A percentile compares a stretch with the other conserved stretches of the same genome.
These are phyloP conservation scores for Toxotes chatareus DNA, from an alignment of 2,113 vertebrate genomes.

Conservation along the genomic window DNA sequence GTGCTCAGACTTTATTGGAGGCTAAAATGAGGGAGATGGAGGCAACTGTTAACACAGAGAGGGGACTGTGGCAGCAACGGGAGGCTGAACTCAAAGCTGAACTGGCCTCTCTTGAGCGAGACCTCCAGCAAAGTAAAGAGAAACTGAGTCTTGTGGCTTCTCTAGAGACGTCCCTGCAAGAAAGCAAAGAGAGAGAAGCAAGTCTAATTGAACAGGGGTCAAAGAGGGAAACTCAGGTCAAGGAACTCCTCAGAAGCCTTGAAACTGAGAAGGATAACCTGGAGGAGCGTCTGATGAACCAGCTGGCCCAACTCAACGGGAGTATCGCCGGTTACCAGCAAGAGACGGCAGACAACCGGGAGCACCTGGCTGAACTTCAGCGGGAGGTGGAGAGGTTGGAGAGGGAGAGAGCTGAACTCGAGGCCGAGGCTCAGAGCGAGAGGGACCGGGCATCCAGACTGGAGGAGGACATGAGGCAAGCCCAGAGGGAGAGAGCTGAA, in stretches of 20 bases:
- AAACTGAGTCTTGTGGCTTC: constrained; percentile 42
- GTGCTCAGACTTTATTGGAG: constrained; percentile 37
- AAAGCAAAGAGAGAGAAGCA: constrained; percentile 73
- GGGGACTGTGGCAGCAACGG: constrained; percentile 58
- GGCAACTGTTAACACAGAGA: constrained; percentile 72
- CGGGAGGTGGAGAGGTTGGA: constrained; percentile 85
- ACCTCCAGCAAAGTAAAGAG: constrained; percentile 62
- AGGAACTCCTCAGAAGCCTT: constrained; percentile 82
- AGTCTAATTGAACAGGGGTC: constrained; percentile 69
- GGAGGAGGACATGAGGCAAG: constrained; percentile 92
- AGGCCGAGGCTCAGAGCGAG: constrained; percentile 81
- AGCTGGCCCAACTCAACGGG: constrained; percentile 96
- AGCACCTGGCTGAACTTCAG: constrained; percentile 78
- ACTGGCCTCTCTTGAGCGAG: constrained; percentile 57
- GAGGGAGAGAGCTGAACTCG: constrained; percentile 83
- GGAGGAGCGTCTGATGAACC: constrained; percentile 97
- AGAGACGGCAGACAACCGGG: constrained; percentile 87
- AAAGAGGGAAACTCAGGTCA: constrained; percentile 83
- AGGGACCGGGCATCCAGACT: constrained; percentile 83
- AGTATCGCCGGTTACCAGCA: constrained; percentile 97
- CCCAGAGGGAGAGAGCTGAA: constrained; percentile 86
- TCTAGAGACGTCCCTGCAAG: constrained; percentile 73
- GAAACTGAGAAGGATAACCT: constrained; percentile 95
- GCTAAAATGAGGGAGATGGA: constrained; percentile 63
- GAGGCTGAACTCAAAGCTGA: constrained; percentile 60